Percentiles rank a stretch among this genome's conserved stretches.
phyloP scores from a whole-genome alignment of 2,113 vertebrate species.

The Melanocharis versteri region DNA sequence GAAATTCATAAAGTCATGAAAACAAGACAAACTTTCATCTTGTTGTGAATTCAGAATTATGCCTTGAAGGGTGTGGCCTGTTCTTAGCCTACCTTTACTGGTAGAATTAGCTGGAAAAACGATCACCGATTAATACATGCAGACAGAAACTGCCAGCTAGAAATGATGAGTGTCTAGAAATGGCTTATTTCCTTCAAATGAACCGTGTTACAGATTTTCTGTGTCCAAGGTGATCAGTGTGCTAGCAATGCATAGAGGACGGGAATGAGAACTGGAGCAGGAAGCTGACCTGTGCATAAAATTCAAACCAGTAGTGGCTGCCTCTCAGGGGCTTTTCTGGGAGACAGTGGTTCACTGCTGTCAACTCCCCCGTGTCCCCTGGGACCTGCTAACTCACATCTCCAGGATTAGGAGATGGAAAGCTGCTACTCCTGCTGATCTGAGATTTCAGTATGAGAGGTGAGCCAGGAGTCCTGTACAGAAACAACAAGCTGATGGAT shows the following conservation, averaged over 20 bases:
- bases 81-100: not conserved
- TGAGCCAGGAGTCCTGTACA: not conserved
- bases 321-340: not conserved
- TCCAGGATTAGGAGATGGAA: not conserved
- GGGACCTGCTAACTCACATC: not conserved
- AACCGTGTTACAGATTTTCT: not conserved
- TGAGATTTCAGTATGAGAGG: not conserved
- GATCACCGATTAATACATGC: not conserved
- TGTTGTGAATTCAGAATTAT: not conserved
- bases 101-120: not conserved
- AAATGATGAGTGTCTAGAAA: not conserved
- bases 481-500: not conserved
- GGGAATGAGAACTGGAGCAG: not conserved
- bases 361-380: rapidly evolving
- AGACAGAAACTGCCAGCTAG: not conserved
- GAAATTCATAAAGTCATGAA: not conserved
- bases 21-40: not conserved
- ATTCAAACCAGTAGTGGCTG: not conserved
- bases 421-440: not conserved
- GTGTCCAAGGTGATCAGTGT: not conserved
- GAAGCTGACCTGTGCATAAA: not conserved
- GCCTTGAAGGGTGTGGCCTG: not conserved
- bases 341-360: not conserved
- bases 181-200: not conserved
- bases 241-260: not conserved